Evolutionary conservation across 1,140 invertebrate species (phyloP), one percentile per base, ranked within the genome.

Genomic region (Ridgeia piscesae): DNA sequence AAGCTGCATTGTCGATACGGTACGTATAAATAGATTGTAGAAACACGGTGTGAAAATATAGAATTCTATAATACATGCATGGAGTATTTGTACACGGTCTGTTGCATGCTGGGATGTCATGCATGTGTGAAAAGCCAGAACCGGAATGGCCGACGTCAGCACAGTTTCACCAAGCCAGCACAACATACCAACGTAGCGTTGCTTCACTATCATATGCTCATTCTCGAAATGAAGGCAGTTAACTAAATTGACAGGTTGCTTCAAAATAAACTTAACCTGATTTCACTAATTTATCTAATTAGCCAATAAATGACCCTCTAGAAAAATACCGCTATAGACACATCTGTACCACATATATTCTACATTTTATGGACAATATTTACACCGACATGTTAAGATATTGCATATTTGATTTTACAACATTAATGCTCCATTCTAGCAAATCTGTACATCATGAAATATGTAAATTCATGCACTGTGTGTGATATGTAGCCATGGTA

Each of bases 391-490:
- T 21, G 27, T 77, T 77, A 77, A 77, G 27, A 77, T 77, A 77
- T 77, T 77, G 58, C 58, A 77, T 77, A 77, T 77, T 77, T 77
- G 58, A 77, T 77, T 77, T 77, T 77, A 77, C 58, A 77, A 77
- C 58, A 77, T 77, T 77, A 77, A 77, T 2, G 58, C 58, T 77
- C 17, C 27, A 31, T 77, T n/a, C n/a, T n/a, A n/a, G n/a, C 8
- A 77, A 77, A 27, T 77, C 58, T 77, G 27, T 77, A 77, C 58
- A 77, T 77, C 58, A 77, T 77, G 17, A 14, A 77, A 77, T 21
- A 21, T 77, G 27, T 6, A 77, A 31, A 27, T 77, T 21, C 58
- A 77, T 77, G 58, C 27, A 77, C 17, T 21, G 58, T 50, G 8
- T 50, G 8, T 77, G 58, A 77, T 77, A 77, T 77, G 58, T 77